Evolutionary conservation across 2,888 invertebrate genomes (phyloP).

Genomic region (Rotaria magnacalcarata): DNA sequence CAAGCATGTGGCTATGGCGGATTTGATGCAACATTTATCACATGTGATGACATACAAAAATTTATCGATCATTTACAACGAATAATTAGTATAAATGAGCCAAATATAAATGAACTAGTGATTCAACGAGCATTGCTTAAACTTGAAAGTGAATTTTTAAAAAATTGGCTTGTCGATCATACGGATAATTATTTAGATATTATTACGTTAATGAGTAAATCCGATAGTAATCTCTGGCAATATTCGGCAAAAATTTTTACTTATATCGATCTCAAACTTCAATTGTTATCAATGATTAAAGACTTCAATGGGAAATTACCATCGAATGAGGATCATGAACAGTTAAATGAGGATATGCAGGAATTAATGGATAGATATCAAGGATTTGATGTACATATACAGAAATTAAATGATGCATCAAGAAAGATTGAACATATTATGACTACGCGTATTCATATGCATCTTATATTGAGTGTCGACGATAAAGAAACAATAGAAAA

Average conservation of each 20-base stretch:
- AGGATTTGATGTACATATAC: neutral
- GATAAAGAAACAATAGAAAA: neutral
- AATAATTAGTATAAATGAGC: neutral
- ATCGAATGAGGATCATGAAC: neutral
- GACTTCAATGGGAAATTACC: neutral
- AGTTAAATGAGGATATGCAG: neutral
- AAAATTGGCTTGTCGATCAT: constrained; percentile 29
- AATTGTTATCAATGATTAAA: neutral
- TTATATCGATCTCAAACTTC: neutral
- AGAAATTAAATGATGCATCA: neutral
- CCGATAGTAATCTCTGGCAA: neutral
- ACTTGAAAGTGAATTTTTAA: constrained; percentile 33
- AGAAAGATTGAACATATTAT: constrained; percentile 14
- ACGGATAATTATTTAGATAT: neutral
- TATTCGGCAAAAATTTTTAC: constrained; percentile 22
- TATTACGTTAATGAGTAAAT: constrained; percentile 3
- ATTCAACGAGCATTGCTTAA: constrained; percentile 26
- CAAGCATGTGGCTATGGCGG: neutral
- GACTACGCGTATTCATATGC: constrained; percentile 7
- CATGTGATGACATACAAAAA: constrained; percentile 1
- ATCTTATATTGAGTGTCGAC: neutral
- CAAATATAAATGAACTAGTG: neutral
- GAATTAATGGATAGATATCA: neutral
- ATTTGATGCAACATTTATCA: neutral
- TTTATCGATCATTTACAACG: neutral